Base-by-base conservation (phyloP, 2,113 vertebrate species). In the Corvus hawaiiensis region DNA sequence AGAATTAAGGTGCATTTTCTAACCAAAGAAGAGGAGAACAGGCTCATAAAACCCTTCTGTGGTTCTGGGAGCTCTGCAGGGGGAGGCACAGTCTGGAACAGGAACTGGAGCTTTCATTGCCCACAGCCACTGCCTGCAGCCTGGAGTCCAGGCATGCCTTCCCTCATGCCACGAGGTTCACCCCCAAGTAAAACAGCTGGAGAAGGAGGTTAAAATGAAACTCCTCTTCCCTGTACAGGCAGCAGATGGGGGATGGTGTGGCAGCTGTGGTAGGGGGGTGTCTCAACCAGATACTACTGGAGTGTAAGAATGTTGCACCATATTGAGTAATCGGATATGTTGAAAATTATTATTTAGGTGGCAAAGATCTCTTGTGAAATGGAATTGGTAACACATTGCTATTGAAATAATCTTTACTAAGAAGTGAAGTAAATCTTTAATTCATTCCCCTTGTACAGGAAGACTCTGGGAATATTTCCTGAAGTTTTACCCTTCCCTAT, bases 281-380 rank as follows among this genome's bases (percentile, higher is more conserved):
- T 30, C 63, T 74, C 74, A 67, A 54, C 71, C 43, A 28, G 43
- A 51, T 11, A 9, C 71, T 24, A 16, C 54, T 0, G 0, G 33
- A 30, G 27, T 3, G 56, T 28, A 67, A 87, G 68, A 7, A 37
- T 3, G 26, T 95, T 95, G 79, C 90, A 32, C 63, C 72, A 33
- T 33, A 33, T n/a, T 90, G 83, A 92, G 88, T 58, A 96, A 96
- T 44, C 19, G 83, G 93, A 81, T 92, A 10, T 94, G 94, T 86
- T 81, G 92, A 96, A 95, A 97, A 78, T 6, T 0, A 32, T 55
- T n/a, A 44, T 62, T 62, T 74, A 52, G 13, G 32, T 28, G 48
- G 64, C 27, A 30, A 52, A 63, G 16, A 37, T 44, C 71, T 59
- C 48, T 62, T 79, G 18, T 79, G 63, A 92, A 92, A 67, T 51